A percentile compares a stretch with the other conserved stretches of the same genome.
phyloP scores from a whole-genome alignment of 2,113 vertebrate species.

The pig (Sus scrofa) region T2T-Sscrofa CM000826.6:84353001-84353500 shows the following conservation, averaged over 20 bases:
- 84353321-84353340: conserved; percentile 22
- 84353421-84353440: conserved; percentile 71
- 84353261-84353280: conserved; percentile 27
- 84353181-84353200: background rate
- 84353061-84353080: conserved; percentile 48
- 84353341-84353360: conserved; percentile 54
- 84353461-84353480: conserved; percentile 82
- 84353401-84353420: conserved; percentile 42
- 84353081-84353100: background rate
- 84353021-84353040: conserved; percentile 77
- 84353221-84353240: conserved; percentile 52
- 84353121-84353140: conserved; percentile 10
- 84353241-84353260: conserved; percentile 45
- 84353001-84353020: conserved; percentile 54
- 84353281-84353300: conserved; percentile 33
- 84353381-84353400: conserved; percentile 24
- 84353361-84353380: conserved; percentile 70
- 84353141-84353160: background rate
- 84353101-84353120: accelerated
- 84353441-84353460: conserved; percentile 64
- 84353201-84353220: conserved; percentile 40
- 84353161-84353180: background rate
- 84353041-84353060: conserved; percentile 17
- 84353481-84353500: conserved; percentile 82
- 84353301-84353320: background rate